Conservation (phyloP, 53 echinoderm and acorn worm species). For the Glandiceps talaboti region DNA sequence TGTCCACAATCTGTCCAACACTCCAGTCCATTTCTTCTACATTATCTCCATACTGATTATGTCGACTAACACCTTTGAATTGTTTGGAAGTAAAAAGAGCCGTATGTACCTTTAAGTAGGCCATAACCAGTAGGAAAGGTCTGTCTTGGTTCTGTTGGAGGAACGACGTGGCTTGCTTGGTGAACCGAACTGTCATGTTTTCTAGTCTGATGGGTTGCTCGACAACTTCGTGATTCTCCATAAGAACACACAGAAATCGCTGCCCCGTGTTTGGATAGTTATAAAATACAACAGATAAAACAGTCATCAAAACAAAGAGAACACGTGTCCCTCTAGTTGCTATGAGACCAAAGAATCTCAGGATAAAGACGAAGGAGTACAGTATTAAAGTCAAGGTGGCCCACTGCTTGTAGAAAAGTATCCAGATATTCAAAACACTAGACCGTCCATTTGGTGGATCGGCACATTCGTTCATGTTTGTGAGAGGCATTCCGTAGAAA, state of each 20-base stretch:
- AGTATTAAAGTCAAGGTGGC: conserved; percentile 9
- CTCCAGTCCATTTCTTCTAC: conserved; percentile 95
- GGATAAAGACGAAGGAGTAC: conserved; percentile 20
- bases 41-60: conserved; percentile 70
- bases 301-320: conserved; percentile 11
- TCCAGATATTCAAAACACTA: conserved; percentile 66
- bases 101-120: conserved; percentile 85
- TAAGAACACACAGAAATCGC: conserved; percentile 38
- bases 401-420: conserved; percentile 33
- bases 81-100: conserved; percentile 46
- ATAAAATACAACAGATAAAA: conserved; percentile 25
- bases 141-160: conserved; percentile 50
- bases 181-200: conserved; percentile 55
- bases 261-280: conserved; percentile 3
- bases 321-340: conserved; percentile 15
- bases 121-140: conserved; percentile 83
- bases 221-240: conserved; percentile 78
- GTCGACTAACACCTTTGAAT: conserved; percentile 42
- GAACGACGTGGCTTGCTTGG: conserved; percentile 61
- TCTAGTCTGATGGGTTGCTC: conserved; percentile 80
- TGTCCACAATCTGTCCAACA: conserved; percentile 52
- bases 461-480: conserved; percentile 79
- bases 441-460: conserved; percentile 27
- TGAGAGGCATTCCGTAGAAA: conserved; percentile 88
- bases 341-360: conserved; percentile 23